A percentile compares a stretch with the other conserved stretches of the same genome.
Conservation (phyloP, 1,140 invertebrate species). For the Drosophila repletoides region DNA sequence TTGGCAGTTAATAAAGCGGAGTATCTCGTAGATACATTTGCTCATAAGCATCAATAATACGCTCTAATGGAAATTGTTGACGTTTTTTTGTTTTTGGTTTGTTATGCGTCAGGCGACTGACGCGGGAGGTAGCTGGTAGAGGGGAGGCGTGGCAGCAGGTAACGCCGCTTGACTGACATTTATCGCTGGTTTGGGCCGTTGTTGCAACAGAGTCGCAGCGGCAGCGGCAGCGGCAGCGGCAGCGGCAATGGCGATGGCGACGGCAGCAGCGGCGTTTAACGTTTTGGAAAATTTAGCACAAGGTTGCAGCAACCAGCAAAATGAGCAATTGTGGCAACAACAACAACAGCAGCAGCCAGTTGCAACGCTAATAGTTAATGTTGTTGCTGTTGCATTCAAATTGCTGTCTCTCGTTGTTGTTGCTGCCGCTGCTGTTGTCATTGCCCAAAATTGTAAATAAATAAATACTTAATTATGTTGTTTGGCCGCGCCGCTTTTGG, state of each 20-base stretch:
- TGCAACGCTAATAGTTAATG: slow-evolving; percentile 43
- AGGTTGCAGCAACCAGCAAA: slow-evolving; percentile 72
- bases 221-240: slow-evolving; percentile 33
- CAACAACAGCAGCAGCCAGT: slow-evolving; percentile 30
- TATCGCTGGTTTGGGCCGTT: slow-evolving; percentile 62
- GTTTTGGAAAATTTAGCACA: slow-evolving; percentile 80
- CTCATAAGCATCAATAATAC: slow-evolving; percentile 75
- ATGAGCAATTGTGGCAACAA: slow-evolving; percentile 76
- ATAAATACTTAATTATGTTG: slow-evolving; percentile 81
- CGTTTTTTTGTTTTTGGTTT: slow-evolving; percentile 27
- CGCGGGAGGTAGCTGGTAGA: neutral
- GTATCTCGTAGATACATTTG: slow-evolving; percentile 65
- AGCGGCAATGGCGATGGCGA: slow-evolving; percentile 12
- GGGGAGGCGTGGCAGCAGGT: slow-evolving; percentile 44
- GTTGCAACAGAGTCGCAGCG: slow-evolving; percentile 61
- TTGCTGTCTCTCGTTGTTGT: slow-evolving; percentile 32
- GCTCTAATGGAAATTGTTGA: slow-evolving; percentile 69
- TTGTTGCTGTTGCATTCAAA: slow-evolving; percentile 61
- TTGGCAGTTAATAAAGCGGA: slow-evolving; percentile 61
- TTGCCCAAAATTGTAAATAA: slow-evolving; percentile 80
- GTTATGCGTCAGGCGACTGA: slow-evolving; percentile 61
- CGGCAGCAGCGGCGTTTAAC: slow-evolving; percentile 55
- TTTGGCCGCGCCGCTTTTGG: slow-evolving; percentile 66
- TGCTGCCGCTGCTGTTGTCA: slow-evolving; percentile 37
- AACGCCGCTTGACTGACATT: slow-evolving; percentile 71